Percentiles rank a stretch among this genome's conserved stretches.
Evolutionary conservation across 2,113 vertebrate genomes (phyloP).

Genomic region (Loxodonta africana): DNA sequence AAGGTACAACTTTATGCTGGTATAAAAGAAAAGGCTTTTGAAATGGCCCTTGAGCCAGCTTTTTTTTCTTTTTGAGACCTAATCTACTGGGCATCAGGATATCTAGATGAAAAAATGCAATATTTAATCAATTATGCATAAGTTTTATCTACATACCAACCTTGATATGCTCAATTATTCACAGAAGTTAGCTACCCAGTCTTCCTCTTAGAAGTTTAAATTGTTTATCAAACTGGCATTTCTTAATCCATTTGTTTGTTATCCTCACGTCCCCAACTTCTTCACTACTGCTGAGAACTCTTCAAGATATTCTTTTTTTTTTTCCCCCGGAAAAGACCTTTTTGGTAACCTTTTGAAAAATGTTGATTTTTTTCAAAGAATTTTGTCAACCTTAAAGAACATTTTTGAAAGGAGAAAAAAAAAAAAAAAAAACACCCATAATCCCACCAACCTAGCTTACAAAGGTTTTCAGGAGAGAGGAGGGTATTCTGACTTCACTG

Average conservation of each 20-base stretch:
- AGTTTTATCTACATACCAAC: slow-evolving; percentile 42
- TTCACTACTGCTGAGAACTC: background rate
- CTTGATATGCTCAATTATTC: slow-evolving; percentile 35
- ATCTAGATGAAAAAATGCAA: background rate
- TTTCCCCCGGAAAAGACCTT: slow-evolving; percentile 49
- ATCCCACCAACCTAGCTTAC: slow-evolving; percentile 40
- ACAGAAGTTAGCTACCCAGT: background rate
- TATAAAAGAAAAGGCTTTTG: background rate
- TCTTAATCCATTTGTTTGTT: slow-evolving; percentile 9
- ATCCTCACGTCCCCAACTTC: background rate
- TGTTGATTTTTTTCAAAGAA: slow-evolving; percentile 59
- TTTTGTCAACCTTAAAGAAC: slow-evolving; percentile 66
- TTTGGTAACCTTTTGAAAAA: slow-evolving; percentile 61
- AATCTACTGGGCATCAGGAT: background rate
- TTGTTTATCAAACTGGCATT: background rate
- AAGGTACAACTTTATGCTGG: background rate
- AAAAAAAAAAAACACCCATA: background rate
- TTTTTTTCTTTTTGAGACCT: background rate
- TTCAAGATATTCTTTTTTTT: slow-evolving; percentile 29
- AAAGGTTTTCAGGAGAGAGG: background rate
- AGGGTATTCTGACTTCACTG: background rate
- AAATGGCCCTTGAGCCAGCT: background rate
- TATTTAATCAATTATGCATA: slow-evolving; percentile 22
- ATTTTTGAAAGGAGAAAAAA: slow-evolving; percentile 62
- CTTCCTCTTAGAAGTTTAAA: background rate